A percentile compares a stretch with the other conserved stretches of the same genome.
These are phyloP conservation scores for Cremastinae sp. DNA, from an alignment of 2,888 invertebrate species.

Conservation along the genomic window DNA sequence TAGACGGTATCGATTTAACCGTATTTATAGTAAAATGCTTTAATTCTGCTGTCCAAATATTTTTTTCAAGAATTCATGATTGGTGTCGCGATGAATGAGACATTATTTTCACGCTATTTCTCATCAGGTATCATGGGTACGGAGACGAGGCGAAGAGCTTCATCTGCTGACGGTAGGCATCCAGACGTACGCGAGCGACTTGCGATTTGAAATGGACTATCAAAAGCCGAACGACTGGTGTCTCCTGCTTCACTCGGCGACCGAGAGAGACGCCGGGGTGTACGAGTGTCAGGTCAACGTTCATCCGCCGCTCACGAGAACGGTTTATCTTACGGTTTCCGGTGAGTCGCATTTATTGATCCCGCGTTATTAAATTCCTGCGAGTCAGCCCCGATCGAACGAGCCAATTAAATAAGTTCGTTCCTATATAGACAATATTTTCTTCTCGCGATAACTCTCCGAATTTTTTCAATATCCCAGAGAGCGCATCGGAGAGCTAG, in stretches of 20 bases:
- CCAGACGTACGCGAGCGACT: conserved; percentile 79
- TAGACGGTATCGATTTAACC: too few species aligned
- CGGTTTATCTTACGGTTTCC: conserved; percentile 87
- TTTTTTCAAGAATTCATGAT: background rate
- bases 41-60: too few species aligned
- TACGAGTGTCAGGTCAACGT: conserved; percentile 92
- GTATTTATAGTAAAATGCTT: too few species aligned
- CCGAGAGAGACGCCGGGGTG: conserved; percentile 88
- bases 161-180: conserved; percentile 75
- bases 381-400: background rate
- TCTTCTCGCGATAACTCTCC: too few species aligned
- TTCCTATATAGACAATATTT: background rate
- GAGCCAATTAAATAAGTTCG: background rate
- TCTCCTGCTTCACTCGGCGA: conserved; percentile 87
- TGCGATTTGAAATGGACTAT: conserved; percentile 86
- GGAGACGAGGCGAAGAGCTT: conserved; percentile 76
- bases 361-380: conserved; percentile 2
- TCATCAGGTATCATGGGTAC: conserved; percentile 78
- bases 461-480: background rate
- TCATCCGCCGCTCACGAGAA: conserved; percentile 87
- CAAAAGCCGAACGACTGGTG: conserved; percentile 90
- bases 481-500: too few species aligned
- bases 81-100: background rate
- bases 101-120: conserved; percentile 36
- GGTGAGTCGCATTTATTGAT: conserved; percentile 82